Evolutionary conservation across 2,797 vertebrate species (phyloP).

Genomic region (Pterois miles): DNA sequence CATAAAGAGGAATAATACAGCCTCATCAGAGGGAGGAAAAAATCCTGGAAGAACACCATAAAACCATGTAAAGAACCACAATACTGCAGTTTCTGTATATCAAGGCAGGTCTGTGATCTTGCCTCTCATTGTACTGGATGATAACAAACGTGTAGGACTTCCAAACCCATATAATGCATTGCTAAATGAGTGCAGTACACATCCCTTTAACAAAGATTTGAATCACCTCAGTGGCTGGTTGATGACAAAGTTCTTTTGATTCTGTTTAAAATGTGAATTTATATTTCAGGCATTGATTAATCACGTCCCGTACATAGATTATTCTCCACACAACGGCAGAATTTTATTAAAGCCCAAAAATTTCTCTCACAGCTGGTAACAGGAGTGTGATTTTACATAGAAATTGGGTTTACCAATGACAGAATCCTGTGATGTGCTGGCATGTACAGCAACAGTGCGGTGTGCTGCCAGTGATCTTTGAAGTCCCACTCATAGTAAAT

Average conservation of each 20-base stretch:
- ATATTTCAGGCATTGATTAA: slow-evolving; percentile 21
- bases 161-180: neutral
- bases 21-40: slow-evolving; percentile 39
- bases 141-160: neutral
- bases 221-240: neutral
- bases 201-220: neutral
- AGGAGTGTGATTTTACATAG: slow-evolving; percentile 24
- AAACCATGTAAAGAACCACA: slow-evolving; percentile 10
- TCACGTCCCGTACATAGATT: neutral
- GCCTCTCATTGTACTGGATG: neutral
- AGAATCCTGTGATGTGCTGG: slow-evolving; percentile 29
- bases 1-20: slow-evolving; percentile 54
- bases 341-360: neutral
- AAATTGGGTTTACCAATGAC: slow-evolving; percentile 23
- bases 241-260: slow-evolving; percentile 1
- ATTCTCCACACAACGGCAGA: neutral
- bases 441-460: neutral
- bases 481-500: slow-evolving; percentile 34
- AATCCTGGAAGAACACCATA: slow-evolving; percentile 1
- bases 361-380: neutral
- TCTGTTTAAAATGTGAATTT: slow-evolving; percentile 1
- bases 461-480: slow-evolving; percentile 35
- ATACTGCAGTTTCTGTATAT: neutral
- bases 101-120: neutral
- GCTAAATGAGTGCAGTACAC: neutral